Base-by-base conservation (phyloP, 2,888 invertebrate species). In the Serripes groenlandicus region DNA sequence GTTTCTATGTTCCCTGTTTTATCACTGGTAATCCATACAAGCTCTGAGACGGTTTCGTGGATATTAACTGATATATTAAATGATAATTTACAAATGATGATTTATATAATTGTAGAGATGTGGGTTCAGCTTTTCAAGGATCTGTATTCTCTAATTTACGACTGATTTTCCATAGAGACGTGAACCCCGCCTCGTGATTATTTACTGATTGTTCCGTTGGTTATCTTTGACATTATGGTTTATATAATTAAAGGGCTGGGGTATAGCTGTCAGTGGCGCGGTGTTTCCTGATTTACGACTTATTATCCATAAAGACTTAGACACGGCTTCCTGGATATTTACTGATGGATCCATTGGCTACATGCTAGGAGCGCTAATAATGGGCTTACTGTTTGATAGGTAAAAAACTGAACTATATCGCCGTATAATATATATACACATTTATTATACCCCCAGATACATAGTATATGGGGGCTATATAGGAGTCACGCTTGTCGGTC, bases 321-420 rank as follows among this genome's bases (percentile, higher is more conserved):
- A 83, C n/a, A 83, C 77, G 0, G 84, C 84, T 11, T 84, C 84
- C 0, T 84, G 84, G 84, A 54, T 84, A 18, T 84, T 84, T n/a
- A 84, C 84, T 9, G 64, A 49, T 18, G 68, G 60, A 0, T 49
- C 77, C 5, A 37, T 84, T 0, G 86, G 86, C 3, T 83, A 82
- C 42, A 42, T 82, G 68, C 7, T 70, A 21, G 85, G 85, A 23
- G 68, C 84, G 3, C 73, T 86, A 34, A 28, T 81, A 4, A 71
- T 58, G 15, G 84, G 83, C 3, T 23, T 86, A 7, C 30, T 84
- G 7, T 88, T 79, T 72, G 87, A 87, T 64, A 87, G 80, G 82
- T 84, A 66, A 42, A 4, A 58, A 54, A 15, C 23, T 18, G 11
- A 9, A n/a, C n/a, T n/a, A n/a, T n/a, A n/a, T n/a, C n/a, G n/a